Evolutionary conservation across 2,888 invertebrate genomes (phyloP), one percentile per base, ranked within the genome.

Genomic region (Biston stratarius): DNA sequence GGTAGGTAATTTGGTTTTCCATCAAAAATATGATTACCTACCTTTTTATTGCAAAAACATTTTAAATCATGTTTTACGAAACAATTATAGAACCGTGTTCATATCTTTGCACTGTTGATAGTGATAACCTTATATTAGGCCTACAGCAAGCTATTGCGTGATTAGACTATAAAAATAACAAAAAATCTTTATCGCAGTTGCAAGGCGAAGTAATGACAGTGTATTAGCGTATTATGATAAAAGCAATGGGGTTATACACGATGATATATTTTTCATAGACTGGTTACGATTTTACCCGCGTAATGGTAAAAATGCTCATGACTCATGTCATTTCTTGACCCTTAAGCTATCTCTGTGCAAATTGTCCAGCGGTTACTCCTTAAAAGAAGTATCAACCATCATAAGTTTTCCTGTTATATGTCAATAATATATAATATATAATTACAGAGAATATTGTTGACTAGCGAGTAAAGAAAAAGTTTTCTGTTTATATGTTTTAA

Each of bases 161-260:
- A 83, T 85, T 84, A 84, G 81, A 72, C 65, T 52, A 62, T 60
- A 67, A 70, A 61, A 64, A 72, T 65, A 72, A 67, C 64, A 73
- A 58, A 65, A 64, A 70, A 67, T 60, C 56, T 42, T 73, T 79
- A 79, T 78, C 75, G 51, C 24, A 56, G 69, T 76, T 78, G 75
- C 78, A 76, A 72, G 77, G 66, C 69, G 44, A 74, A 67, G 61
- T 60, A 69, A 55, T 56, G 55, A 36, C 49, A 60, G 11, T 38
- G 15, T 36, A 44, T 51, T 58, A 59, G 53, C 58, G 45, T 58
- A 45, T 24, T 38, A 6, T 38, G 38, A 58, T 38, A 58, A 48
- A 7, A 59, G 69, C 62, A 66, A 65, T 73, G 67, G 48, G 44
- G 14, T 59, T 40, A 42, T 53, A 53, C 42, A 38, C 24, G 69